Base-by-base conservation (phyloP, 2,797 vertebrate species). In the Sebastes diaconus region DNA sequence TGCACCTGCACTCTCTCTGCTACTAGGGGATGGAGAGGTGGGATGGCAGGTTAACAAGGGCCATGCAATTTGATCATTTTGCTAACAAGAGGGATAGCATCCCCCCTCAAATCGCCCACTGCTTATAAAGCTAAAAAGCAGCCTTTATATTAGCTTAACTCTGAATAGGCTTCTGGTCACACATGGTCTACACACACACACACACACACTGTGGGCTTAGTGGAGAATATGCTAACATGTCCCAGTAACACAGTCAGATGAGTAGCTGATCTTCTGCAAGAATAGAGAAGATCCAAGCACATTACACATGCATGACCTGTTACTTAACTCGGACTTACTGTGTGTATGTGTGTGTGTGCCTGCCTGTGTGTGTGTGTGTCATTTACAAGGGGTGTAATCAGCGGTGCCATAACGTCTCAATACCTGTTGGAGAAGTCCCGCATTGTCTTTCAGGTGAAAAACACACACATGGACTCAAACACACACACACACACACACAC, bases 351-450 rank as follows among this genome's bases (percentile, higher is more conserved):
- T 65, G 73, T 80, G 79, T 77, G 68, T 63, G 52, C 70, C 64
- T 79, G 52, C 58, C n/a, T n/a, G n/a, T 76, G 72, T 70, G 8
- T 72, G 67, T 68, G n/a, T 84, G 80, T 88, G 84, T 84, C 75
- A 75, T 91, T 86, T 80, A 69, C 67, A 75, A 98, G 97, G 27
- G 97, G 97, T 68, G 90, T 97, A 90, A 97, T 99, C 92, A 97
- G 97, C 14, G 98, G 98, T 97, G 98, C 98, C 97, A 97, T 98
- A 96, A 99, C 97, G 86, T 99, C 98, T 68, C 98, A 99, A 95
- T 99, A 99, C 93, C 97, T 99, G 88, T 95, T 99, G 81, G 98
- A 99, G 95, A 99, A 98, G 84, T 99, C 98, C 81, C 97, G 98
- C 8, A 97, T 98, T 76, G 97, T 98, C 93, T 99, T 99, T 95